These are phyloP conservation scores for Steatornis caripensis DNA, from an alignment of 2,113 vertebrate genomes.

Conservation along the genomic window DNA sequence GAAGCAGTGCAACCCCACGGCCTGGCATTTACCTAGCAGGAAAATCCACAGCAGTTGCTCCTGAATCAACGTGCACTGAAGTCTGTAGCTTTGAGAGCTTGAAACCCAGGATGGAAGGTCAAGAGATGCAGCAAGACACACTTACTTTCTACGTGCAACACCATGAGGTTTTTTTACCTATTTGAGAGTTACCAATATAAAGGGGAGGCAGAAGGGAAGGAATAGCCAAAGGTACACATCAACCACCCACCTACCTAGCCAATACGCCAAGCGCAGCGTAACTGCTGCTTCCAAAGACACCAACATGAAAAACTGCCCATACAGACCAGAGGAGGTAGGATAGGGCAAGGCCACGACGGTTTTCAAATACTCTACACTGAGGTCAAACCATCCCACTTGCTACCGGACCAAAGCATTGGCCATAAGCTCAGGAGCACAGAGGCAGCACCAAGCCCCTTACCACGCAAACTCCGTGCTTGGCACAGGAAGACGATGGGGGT, in stretches of 20 bases:
- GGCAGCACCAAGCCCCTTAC: neutral
- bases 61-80: neutral
- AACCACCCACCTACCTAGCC: neutral
- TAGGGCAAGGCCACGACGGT: rapidly evolving
- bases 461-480: neutral
- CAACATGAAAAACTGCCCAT: rapidly evolving
- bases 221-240: neutral
- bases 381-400: neutral
- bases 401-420: neutral
- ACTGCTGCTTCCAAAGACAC: neutral
- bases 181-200: neutral
- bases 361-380: neutral
- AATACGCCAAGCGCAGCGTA: neutral
- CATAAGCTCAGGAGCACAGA: neutral
- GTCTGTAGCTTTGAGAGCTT: neutral
- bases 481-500: rapidly evolving
- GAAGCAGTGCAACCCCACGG: neutral
- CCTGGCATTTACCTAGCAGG: neutral
- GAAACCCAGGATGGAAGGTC: neutral
- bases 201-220: neutral
- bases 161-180: neutral
- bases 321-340: neutral
- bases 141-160: neutral
- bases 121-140: neutral
- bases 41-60: neutral